These are phyloP conservation scores for Heliconius hewitsoni DNA, from an alignment of 1,140 invertebrate genomes.

Conservation along the genomic window DNA sequence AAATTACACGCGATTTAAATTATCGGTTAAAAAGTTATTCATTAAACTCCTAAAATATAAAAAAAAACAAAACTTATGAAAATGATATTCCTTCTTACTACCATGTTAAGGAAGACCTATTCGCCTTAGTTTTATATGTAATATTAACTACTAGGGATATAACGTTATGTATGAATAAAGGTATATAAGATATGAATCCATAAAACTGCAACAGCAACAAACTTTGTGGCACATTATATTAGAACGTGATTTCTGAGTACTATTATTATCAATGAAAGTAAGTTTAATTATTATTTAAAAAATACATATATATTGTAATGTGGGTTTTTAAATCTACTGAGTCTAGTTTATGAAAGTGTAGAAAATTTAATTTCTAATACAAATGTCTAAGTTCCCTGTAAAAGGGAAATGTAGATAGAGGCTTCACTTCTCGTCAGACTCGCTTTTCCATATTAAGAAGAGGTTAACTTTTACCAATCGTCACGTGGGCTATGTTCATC, in stretches of 20 bases:
- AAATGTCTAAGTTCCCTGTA: constrained; percentile 16
- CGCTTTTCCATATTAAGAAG: constrained; percentile 30
- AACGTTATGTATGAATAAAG: not conserved
- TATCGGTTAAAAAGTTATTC: not conserved
- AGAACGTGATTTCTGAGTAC: not conserved
- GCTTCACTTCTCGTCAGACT: constrained; percentile 33
- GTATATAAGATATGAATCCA: not conserved
- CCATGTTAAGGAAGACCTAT: not conserved
- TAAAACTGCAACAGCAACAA: not conserved
- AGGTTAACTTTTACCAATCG: constrained; percentile 44
- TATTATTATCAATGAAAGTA: not conserved
- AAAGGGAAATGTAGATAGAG: constrained; percentile 27
- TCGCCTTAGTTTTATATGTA: not conserved
- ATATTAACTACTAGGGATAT: not conserved
- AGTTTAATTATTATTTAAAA: not conserved
- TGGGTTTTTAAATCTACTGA: not conserved
- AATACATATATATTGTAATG: not conserved
- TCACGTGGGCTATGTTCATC: constrained; percentile 16
- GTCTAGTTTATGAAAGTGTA: not conserved
- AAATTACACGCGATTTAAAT: not conserved
- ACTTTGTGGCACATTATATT: too few species aligned
- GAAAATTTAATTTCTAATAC: constrained; percentile 25
- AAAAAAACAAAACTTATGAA: too few species aligned
- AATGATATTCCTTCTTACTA: not conserved
- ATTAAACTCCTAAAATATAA: too few species aligned